phyloP scores from a whole-genome alignment of 2,888 invertebrate genomes.

The Sesamia inferens region DNA sequence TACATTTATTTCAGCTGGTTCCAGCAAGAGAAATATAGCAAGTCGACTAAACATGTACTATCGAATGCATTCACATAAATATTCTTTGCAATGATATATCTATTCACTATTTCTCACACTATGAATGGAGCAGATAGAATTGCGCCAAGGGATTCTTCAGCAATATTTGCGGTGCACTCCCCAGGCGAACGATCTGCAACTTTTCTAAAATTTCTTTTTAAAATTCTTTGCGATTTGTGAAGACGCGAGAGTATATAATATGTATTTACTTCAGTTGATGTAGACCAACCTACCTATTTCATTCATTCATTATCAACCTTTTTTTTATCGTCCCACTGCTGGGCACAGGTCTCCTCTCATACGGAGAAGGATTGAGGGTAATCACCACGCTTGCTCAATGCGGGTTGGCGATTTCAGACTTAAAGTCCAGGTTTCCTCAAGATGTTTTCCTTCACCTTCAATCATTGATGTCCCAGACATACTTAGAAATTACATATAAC shows the following conservation, averaged over 20 bases:
- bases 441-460: too few species aligned
- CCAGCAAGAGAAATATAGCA: too few species aligned
- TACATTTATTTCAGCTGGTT: too few species aligned
- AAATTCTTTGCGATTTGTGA: neutral
- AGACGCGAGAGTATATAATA: neutral
- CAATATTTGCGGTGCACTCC: slow-evolving; percentile 35
- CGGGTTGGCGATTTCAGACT: too few species aligned
- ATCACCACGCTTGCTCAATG: too few species aligned
- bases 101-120: slow-evolving; percentile 11
- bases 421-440: too few species aligned
- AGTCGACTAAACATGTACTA: slow-evolving; percentile 13
- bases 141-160: slow-evolving; percentile 20
- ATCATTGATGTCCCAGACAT: too few species aligned
- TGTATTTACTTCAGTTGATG: neutral
- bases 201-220: slow-evolving; percentile 33
- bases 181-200: slow-evolving; percentile 7
- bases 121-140: slow-evolving; percentile 32
- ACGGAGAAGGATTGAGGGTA: too few species aligned
- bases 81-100: slow-evolving; percentile 1
- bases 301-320: too few species aligned
- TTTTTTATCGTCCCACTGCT: too few species aligned
- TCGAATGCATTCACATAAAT: slow-evolving; percentile 29
- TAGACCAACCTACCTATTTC: neutral
- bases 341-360: too few species aligned
- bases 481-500: too few species aligned